Evolutionary conservation across 2,888 invertebrate genomes (phyloP).

Genomic region (Meta bourneti): DNA sequence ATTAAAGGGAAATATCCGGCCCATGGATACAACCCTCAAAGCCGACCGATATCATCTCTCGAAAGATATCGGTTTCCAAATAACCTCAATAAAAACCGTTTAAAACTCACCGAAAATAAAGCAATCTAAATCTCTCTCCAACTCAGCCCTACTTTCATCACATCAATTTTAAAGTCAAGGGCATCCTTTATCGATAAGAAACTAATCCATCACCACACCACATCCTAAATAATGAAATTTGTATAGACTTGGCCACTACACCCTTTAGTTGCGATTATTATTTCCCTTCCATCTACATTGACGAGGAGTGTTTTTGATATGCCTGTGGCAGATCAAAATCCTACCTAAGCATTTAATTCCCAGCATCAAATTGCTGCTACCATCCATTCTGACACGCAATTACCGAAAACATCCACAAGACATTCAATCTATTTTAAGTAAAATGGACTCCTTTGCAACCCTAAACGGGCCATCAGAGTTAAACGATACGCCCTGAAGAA

Average conservation of each 20-base stretch:
- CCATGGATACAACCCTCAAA: not conserved
- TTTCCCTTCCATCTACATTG: not conserved
- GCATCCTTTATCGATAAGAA: not conserved
- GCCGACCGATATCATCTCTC: not conserved
- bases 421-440: conserved; percentile 59
- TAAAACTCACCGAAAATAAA: not conserved
- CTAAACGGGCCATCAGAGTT: conserved; percentile 53
- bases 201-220: not conserved
- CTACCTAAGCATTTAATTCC: conserved; percentile 39
- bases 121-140: not conserved
- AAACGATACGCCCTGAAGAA: conserved; percentile 59
- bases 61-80: not conserved
- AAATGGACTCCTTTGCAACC: conserved; percentile 44
- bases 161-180: not conserved
- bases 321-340: not conserved
- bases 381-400: conserved; percentile 63
- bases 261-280: not conserved
- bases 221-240: not conserved
- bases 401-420: conserved; percentile 42
- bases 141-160: too few relatives aligned
- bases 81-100: not conserved
- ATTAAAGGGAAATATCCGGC: not conserved
- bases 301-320: too few relatives aligned
- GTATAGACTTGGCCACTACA: not conserved
- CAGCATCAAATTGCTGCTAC: conserved; percentile 62